Base-by-base conservation (phyloP, 2,888 invertebrate genomes). In the Caenorhabditis sp. region DNA sequence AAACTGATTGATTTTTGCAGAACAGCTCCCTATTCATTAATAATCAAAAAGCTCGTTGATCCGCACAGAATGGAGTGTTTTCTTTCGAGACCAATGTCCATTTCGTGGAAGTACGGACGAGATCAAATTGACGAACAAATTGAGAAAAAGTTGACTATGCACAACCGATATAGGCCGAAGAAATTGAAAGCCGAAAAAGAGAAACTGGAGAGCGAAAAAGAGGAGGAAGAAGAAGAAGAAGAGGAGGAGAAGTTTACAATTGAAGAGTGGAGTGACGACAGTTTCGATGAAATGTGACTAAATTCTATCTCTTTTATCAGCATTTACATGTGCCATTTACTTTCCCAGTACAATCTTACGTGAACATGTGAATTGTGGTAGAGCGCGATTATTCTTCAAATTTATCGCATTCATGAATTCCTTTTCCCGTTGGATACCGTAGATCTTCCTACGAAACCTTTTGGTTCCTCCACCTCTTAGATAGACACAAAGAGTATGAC, bases 221-320 rank as follows among this genome's bases (percentile, higher is more conserved):
- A 1, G 26, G 55, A 62, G 48, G 27, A 26, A 9, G 32, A 43
- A n/a, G 45, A 43, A 6, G 45, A 48, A 8, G 41, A 46, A 13
- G 68, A 75, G 41, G 70, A 76, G 13, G 76, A 76, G 27, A 56
- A 30, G 26, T 65, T 50, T n/a, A 56, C 53, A 2, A 76, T 76
- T 26, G 76, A 76, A 43, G 76, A 76, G 1, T 71, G 71, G 1
- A 56, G 56, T 41, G 71, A 76, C 15, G 76, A 76, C 35, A 61
- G 61, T 37, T 73, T 73, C 45, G 73, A 73, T 13, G 53, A 71
- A 22, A 61, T 76, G n/a, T 59, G 17, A 41, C 46, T 22, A 13
- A 46, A 22, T 46, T 13, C 24, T 45, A 45, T 15, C n/a, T 27
- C 7, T 6, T 46, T 22, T 46, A 30, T 30, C n/a, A n/a, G n/a